These are phyloP conservation scores for Druon quercuslanigerum DNA, from an alignment of 1,140 invertebrate genomes.

Conservation along the genomic window DNA sequence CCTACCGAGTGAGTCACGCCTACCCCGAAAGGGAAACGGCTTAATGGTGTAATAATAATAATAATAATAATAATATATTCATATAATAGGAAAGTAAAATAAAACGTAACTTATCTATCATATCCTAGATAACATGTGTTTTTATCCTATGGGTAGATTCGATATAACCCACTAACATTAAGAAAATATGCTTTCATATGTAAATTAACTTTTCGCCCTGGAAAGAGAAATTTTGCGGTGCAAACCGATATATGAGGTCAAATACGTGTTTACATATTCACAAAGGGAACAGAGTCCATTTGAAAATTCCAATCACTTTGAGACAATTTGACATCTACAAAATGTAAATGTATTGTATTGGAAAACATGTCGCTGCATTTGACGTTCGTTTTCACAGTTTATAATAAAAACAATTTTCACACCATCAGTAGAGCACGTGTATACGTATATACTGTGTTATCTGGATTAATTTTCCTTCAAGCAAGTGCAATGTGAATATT, in stretches of 20 bases:
- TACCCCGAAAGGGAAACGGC: too few relatives aligned
- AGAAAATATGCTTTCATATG: too few relatives aligned
- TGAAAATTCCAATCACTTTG: slow-evolving; percentile 14
- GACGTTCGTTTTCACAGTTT: slow-evolving; percentile 12
- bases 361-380: not conserved
- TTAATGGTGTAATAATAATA: too few relatives aligned
- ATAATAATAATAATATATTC: too few relatives aligned
- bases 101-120: too few relatives aligned
- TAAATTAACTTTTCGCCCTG: too few relatives aligned
- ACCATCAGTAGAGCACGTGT: not conserved
- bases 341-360: slow-evolving; percentile 2
- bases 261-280: slow-evolving; percentile 7
- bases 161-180: too few relatives aligned
- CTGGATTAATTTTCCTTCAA: slow-evolving; percentile 6
- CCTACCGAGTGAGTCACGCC: too few relatives aligned
- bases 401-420: not conserved
- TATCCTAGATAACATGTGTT: too few relatives aligned
- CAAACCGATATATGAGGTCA: not conserved
- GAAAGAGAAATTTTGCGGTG: not conserved
- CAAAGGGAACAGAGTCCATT: not conserved
- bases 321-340: slow-evolving; percentile 7
- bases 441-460: not conserved
- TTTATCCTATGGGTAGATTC: too few relatives aligned
- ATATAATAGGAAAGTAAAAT: too few relatives aligned
- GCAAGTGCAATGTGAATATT: not conserved